phyloP scores from a whole-genome alignment of 2,888 invertebrate genomes.

The Oscheius sp. region DNA sequence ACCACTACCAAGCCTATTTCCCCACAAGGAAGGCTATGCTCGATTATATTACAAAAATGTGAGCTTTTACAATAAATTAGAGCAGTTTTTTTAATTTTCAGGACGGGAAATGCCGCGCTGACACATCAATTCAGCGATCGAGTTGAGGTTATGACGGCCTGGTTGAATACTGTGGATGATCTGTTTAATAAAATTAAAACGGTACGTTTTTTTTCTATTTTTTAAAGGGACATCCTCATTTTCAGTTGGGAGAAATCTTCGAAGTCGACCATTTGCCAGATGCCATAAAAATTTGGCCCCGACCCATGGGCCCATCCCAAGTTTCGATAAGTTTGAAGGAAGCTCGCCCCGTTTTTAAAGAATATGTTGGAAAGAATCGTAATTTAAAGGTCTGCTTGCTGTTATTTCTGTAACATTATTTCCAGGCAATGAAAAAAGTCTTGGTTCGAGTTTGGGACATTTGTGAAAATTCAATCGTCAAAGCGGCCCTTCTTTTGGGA shows the following conservation, averaged over 20 bases:
- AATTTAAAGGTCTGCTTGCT: constrained; percentile 41
- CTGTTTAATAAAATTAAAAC: constrained; percentile 85
- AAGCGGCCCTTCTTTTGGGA: constrained; percentile 60
- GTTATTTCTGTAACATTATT: not conserved
- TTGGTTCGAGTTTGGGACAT: constrained; percentile 82
- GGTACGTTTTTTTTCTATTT: constrained; percentile 65
- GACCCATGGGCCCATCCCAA: constrained; percentile 39
- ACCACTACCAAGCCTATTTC: constrained; percentile 46
- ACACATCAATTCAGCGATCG: constrained; percentile 25
- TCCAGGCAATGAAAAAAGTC: constrained; percentile 80
- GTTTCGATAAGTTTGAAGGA: constrained; percentile 39
- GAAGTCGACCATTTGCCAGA: constrained; percentile 40
- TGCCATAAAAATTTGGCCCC: constrained; percentile 42
- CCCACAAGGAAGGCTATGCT: constrained; percentile 49
- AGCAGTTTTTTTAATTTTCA: not conserved
- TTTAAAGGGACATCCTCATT: not conserved
- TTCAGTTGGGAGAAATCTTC: constrained; percentile 43
- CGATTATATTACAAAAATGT: constrained; percentile 27
- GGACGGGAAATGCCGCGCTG: not conserved
- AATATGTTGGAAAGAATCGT: constrained; percentile 48
- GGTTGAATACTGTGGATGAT: constrained; percentile 90
- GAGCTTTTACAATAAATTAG: not conserved
- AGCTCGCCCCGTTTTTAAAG: constrained; percentile 41
- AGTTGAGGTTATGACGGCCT: constrained; percentile 81
- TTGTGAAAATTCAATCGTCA: constrained; percentile 71